Conservation (phyloP, 2,888 invertebrate species). For the Drosophila kuntzei region DNA sequence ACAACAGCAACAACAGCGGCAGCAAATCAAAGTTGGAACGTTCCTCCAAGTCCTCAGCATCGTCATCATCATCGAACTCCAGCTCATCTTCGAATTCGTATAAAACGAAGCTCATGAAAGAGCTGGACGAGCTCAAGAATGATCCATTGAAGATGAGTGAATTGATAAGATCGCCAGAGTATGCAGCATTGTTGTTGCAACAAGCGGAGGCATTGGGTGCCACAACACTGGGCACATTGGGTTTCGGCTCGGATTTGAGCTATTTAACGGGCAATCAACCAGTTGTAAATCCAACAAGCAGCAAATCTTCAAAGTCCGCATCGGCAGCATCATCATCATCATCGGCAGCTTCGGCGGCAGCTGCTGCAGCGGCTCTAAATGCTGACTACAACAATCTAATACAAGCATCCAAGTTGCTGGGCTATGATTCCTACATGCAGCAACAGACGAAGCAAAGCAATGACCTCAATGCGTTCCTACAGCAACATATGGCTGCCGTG, state of each 20-base stretch:
- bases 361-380: constrained; percentile 78
- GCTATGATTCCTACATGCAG: constrained; percentile 85
- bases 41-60: constrained; percentile 79
- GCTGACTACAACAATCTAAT: constrained; percentile 84
- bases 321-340: constrained; percentile 45
- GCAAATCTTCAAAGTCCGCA: constrained; percentile 69
- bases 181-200: constrained; percentile 84
- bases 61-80: constrained; percentile 82
- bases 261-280: constrained; percentile 78
- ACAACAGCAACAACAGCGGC: constrained; percentile 47
- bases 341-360: constrained; percentile 72
- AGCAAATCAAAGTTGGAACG: constrained; percentile 82
- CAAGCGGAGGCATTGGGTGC: constrained; percentile 85
- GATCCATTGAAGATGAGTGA: constrained; percentile 85
- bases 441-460: constrained; percentile 82
- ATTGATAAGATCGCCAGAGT: constrained; percentile 85
- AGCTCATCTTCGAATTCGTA: constrained; percentile 83
- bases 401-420: constrained; percentile 84
- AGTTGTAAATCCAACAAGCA: constrained; percentile 27
- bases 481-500: constrained; percentile 84
- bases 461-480: constrained; percentile 83
- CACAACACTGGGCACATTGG: constrained; percentile 84
- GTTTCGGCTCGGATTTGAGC: constrained; percentile 84
- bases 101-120: constrained; percentile 85
- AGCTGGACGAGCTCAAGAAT: constrained; percentile 84